phyloP scores from a whole-genome alignment of 2,113 vertebrate species.

The Salminus brasiliensis region DNA sequence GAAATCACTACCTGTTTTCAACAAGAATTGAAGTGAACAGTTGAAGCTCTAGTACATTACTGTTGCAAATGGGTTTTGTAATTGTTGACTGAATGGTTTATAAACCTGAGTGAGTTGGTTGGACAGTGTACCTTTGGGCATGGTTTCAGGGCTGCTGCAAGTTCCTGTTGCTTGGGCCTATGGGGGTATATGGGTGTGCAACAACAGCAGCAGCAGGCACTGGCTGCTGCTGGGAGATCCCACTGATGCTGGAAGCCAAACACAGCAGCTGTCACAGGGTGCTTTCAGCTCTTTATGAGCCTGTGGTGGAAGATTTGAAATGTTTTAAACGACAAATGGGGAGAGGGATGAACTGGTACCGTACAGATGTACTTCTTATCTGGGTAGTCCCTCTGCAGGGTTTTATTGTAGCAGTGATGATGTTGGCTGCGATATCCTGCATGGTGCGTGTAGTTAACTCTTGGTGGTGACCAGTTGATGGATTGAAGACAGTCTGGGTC shows the following conservation, averaged over 20 bases:
- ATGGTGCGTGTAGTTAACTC: background rate
- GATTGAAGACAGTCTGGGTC: background rate
- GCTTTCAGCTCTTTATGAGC: slow-evolving; percentile 19
- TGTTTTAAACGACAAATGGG: slow-evolving; percentile 6
- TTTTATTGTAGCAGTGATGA: background rate
- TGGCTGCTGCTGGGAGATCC: slow-evolving; percentile 3
- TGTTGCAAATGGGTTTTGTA: no score
- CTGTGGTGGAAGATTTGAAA: slow-evolving; percentile 16
- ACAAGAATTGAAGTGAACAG: no score
- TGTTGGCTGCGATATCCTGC: background rate
- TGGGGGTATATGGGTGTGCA: background rate
- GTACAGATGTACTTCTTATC: slow-evolving; percentile 1
- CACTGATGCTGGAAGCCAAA: background rate
- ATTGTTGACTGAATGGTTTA: background rate
- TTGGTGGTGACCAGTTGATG: background rate
- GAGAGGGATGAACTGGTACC: slow-evolving; percentile 9
- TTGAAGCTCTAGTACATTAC: no score
- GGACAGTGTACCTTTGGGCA: background rate
- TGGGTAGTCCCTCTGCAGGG: slow-evolving; percentile 1
- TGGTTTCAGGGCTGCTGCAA: background rate
- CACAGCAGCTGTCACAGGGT: background rate
- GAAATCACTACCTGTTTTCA: no score
- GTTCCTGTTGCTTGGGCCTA: background rate
- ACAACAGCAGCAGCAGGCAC: slow-evolving; percentile 10
- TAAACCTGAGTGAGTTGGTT: background rate